Evolutionary conservation across 37 sponge, comb jelly and placozoan genomes (phyloP), one percentile per base, ranked within the genome.

Genomic region (Aphrocallistes beatrix): DNA sequence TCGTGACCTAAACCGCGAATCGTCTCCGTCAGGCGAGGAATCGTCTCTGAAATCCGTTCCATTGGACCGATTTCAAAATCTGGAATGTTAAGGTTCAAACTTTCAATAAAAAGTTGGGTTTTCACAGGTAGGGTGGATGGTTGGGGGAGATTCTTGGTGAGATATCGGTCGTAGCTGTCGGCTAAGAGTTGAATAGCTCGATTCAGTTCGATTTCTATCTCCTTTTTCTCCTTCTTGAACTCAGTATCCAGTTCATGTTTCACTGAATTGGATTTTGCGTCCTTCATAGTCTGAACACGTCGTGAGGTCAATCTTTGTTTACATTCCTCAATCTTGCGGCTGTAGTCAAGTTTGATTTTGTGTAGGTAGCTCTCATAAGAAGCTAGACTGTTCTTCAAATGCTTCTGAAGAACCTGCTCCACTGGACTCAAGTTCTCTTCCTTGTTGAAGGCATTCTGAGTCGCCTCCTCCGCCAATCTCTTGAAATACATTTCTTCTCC

Each of bases 271-370:
- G 8, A 8, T 19, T 3, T 6, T 19, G 10, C 34, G 3, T 30
- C 75, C 8, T 60, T 60, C 75, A 60, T 13, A 60, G 28, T 60
- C 34, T 60, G 75, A 6, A 60, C 3, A 60, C 75, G 75, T 3
- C 75, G 75, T 60, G 75, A 60, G 28, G 75, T 60, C 75, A 60
- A 25, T 60, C 34, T 60, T 30, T 60, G 75, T 13, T 60, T 60
- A 60, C 75, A 60, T 60, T 60, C 75, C 75, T 60, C 75, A 6
- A 60, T 8, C 75, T 60, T 60, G 34, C 75, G 75, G n/a, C 75
- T 60, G 75, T 60, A 60, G 75, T 60, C 75, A 60, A 60, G 75
- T 60, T 60, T 60, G 8, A 60, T 60, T 30, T 60, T 60, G n/a
- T 60, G 75, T 25, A 60, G 75, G 34, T 60, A 60, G 34, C 75